Evolutionary conservation across 2,888 invertebrate genomes (phyloP), one percentile per base, ranked within the genome.

Genomic region (Lymantria monacha): DNA sequence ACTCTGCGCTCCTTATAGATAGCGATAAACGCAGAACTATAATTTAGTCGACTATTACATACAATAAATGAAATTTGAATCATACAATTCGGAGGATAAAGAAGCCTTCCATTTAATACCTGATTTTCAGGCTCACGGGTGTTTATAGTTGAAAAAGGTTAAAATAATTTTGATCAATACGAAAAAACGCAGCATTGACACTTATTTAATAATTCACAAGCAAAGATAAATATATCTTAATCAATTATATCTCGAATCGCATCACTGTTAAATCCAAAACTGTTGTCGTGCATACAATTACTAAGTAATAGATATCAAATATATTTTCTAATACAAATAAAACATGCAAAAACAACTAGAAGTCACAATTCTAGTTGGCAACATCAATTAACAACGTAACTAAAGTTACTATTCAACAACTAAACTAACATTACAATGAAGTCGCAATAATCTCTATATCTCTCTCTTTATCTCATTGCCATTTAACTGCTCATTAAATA

Each of bases 311-410:
- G 38, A 44, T 48, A 37, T 30, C 9, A 13, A 42, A 13, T 9
- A 15, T 48, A 42, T 36, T n/a, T 38, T 48, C 12, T 12, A 33
- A 7, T 12, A 52, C 22, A 15, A 12, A 41, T 10, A 49, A n/a
- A 42, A 38, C 52, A 49, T 54, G 55, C 66, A n/a, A 45, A 45
- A 47, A 10, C 10, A 45, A 44, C 50, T 55, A 65, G 52, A 57
- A 51, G 46, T 58, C 55, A 42, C 55, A 55, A 57, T 51, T 66
- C 59, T 62, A 66, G 63, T 61, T 56, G 50, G 52, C 33, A 40
- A 69, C 66, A 66, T 22, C 22, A 22, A 22, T 3, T 5, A 22
- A 22, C 22, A 3, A 5, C 22, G 22, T 22, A 22, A 22, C 22
- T 22, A 22, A 22, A 22, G 22, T 22, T 22, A 22, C 22, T 9